Percentiles rank a stretch among this genome's conserved stretches.
These are phyloP conservation scores for Hirtodrosophila trivittata DNA, from an alignment of 2,888 invertebrate species.

Conservation along the genomic window DNA sequence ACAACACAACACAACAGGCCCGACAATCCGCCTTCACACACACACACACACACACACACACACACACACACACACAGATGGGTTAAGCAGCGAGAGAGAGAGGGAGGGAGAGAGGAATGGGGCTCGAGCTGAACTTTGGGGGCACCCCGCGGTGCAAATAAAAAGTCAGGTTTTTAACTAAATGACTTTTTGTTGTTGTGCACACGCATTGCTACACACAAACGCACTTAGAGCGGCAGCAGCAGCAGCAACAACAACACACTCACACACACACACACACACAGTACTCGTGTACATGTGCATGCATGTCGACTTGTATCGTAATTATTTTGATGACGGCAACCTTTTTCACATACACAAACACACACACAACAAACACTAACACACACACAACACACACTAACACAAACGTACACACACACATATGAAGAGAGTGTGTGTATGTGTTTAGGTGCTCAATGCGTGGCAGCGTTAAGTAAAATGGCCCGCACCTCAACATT, in stretches of 20 bases:
- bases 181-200: slow-evolving; percentile 80
- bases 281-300: slow-evolving; percentile 35
- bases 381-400: slow-evolving; percentile 10
- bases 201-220: slow-evolving; percentile 79
- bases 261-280: slow-evolving; percentile 2
- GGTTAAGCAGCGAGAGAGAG: slow-evolving; percentile 13
- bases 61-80: background rate
- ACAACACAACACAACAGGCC: no score
- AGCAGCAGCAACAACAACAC: slow-evolving; percentile 20
- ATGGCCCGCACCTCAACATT: slow-evolving; percentile 65
- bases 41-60: no score
- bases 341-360: slow-evolving; percentile 62
- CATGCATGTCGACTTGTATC: slow-evolving; percentile 75
- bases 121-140: slow-evolving; percentile 46
- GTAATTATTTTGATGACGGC: slow-evolving; percentile 80
- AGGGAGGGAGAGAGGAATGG: slow-evolving; percentile 10
- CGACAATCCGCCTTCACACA: background rate
- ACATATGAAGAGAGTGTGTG: slow-evolving; percentile 1
- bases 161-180: slow-evolving; percentile 80
- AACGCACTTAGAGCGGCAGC: slow-evolving; percentile 71
- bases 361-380: slow-evolving; percentile 22
- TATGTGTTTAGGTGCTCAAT: slow-evolving; percentile 29
- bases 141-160: slow-evolving; percentile 75
- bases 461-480: slow-evolving; percentile 64
- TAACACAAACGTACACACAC: slow-evolving; percentile 7